Evolutionary conservation across 2,113 vertebrate genomes (phyloP).

Genomic region (Ailurus styani): DNA sequence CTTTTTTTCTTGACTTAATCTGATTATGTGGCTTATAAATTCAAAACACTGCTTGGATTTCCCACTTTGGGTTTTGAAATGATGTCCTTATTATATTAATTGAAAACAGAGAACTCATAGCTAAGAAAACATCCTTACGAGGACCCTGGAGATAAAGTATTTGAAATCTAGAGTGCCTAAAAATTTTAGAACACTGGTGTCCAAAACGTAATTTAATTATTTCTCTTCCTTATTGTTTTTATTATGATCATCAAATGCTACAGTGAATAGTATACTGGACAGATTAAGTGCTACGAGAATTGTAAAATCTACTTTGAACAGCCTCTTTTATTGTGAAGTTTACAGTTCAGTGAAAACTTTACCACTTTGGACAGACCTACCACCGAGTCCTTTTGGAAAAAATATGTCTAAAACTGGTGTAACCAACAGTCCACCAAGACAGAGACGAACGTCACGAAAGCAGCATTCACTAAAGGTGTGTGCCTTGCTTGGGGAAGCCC

Average conservation of each 20-base stretch:
- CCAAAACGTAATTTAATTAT: constrained; percentile 23
- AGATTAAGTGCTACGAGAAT: neutral
- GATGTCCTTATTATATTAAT: neutral
- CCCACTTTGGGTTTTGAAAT: neutral
- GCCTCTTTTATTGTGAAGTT: neutral
- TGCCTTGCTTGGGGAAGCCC: neutral
- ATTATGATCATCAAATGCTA: neutral
- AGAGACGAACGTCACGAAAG: neutral
- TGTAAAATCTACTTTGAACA: neutral
- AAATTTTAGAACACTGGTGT: neutral
- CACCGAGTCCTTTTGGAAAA: neutral
- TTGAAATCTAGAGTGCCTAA: constrained; percentile 10
- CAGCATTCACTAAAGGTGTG: neutral
- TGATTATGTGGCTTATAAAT: neutral
- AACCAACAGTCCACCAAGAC: neutral
- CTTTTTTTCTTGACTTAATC: constrained; percentile 15
- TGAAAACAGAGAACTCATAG: neutral
- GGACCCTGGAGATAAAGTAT: neutral
- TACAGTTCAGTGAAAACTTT: neutral
- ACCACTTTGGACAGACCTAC: neutral
- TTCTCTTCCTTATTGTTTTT: neutral
- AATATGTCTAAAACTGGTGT: neutral
- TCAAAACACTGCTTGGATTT: neutral
- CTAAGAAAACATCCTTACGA: neutral
- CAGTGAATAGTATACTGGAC: neutral